Conservation (phyloP, 2,113 vertebrate genomes). For the Pao palembangensis region DNA sequence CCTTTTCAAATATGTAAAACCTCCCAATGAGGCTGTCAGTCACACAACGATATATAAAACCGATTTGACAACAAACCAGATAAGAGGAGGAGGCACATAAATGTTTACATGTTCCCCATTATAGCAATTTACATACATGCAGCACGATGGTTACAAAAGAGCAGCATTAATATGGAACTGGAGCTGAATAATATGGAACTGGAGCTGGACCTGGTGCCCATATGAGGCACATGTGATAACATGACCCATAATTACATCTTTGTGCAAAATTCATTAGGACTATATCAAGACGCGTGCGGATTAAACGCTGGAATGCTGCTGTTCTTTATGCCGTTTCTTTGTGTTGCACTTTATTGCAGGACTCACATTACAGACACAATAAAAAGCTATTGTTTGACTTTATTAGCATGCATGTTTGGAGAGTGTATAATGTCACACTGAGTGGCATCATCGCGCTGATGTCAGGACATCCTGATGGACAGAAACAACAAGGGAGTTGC, state of each 20-base stretch:
- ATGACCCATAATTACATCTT: neutral
- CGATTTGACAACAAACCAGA: too few relatives aligned
- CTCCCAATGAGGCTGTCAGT: too few relatives aligned
- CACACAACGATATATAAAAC: too few relatives aligned
- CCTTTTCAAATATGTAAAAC: neutral
- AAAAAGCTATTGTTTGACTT: too few relatives aligned
- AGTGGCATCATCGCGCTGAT: neutral
- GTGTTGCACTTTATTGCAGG: too few relatives aligned
- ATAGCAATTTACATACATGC: neutral
- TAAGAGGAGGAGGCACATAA: neutral
- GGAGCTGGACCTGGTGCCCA: neutral
- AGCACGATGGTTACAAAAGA: neutral
- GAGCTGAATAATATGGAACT: constrained; percentile 26
- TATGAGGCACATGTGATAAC: neutral
- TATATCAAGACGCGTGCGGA: too few relatives aligned
- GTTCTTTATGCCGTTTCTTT: too few relatives aligned
- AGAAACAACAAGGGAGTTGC: neutral
- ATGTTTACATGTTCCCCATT: constrained; percentile 5
- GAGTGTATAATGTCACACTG: neutral
- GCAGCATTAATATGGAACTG: constrained; percentile 25
- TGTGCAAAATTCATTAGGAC: too few relatives aligned
- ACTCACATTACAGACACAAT: too few relatives aligned
- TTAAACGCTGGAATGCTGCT: too few relatives aligned
- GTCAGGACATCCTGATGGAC: constrained; percentile 2
- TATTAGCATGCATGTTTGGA: too few relatives aligned